A percentile compares a stretch with the other conserved stretches of the same genome.
These are phyloP conservation scores for Volucella inanis DNA, from an alignment of 2,888 invertebrate species.

Conservation along the genomic window DNA sequence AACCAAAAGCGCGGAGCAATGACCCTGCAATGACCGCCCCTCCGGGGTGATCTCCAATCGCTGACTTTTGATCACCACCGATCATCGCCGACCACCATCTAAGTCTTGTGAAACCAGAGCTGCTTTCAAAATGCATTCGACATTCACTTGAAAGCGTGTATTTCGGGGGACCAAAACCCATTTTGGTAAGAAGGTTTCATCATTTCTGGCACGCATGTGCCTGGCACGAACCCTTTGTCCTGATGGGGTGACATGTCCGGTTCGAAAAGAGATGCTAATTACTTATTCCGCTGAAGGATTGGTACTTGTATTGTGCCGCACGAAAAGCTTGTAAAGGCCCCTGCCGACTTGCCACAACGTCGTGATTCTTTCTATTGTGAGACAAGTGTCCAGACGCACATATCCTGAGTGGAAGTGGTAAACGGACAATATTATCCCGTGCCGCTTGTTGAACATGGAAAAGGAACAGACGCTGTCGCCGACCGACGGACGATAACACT, in stretches of 20 bases:
- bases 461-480: conserved; percentile 33
- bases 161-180: background rate
- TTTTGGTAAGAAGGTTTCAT: conserved; percentile 12
- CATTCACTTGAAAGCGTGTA: conserved; percentile 21
- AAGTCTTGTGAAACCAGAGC: background rate
- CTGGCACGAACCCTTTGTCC: conserved; percentile 53
- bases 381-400: conserved; percentile 71
- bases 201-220: conserved; percentile 18
- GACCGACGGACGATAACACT: background rate
- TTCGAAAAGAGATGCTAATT: conserved; percentile 35
- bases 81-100: background rate
- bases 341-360: conserved; percentile 22
- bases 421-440: conserved; percentile 21
- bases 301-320: conserved; percentile 48
- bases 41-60: background rate
- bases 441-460: conserved; percentile 52
- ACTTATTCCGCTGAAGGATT: conserved; percentile 62
- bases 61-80: background rate
- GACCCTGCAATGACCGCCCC: conserved; percentile 36
- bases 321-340: conserved; percentile 47
- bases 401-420: conserved; percentile 67
- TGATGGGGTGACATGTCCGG: conserved; percentile 18
- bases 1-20: conserved; percentile 48
- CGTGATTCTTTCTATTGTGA: conserved; percentile 43
- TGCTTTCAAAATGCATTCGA: conserved; percentile 3